phyloP scores from a whole-genome alignment of 2,888 invertebrate genomes.

The Trilocha varians region DNA sequence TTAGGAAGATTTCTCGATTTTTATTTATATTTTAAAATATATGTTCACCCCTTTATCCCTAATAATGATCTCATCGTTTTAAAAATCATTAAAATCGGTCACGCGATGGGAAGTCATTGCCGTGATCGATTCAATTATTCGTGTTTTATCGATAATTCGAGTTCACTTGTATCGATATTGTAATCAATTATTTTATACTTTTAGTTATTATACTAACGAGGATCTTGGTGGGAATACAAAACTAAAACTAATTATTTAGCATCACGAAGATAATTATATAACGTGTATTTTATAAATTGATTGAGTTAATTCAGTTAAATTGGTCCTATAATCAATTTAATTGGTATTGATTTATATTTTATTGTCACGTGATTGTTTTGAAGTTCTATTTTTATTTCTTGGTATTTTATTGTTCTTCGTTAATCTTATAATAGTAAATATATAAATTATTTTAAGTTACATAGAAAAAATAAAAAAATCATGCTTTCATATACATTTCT shows the following conservation, averaged over 20 bases:
- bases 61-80: neutral
- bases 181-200: neutral
- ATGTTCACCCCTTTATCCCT: neutral
- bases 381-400: too few species aligned
- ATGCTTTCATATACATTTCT: too few species aligned
- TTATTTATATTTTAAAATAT: neutral
- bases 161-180: neutral
- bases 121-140: conserved; percentile 17
- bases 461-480: too few species aligned
- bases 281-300: neutral
- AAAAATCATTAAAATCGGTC: conserved; percentile 5
- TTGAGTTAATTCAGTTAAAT: too few species aligned
- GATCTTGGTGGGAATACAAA: neutral
- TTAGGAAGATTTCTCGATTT: too few species aligned
- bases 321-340: too few species aligned
- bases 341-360: too few species aligned
- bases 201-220: neutral
- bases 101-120: conserved; percentile 20
- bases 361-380: too few species aligned
- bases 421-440: too few species aligned
- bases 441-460: too few species aligned
- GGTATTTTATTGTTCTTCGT: too few species aligned
- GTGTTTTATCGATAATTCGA: conserved; percentile 8
- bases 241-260: neutral
- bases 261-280: neutral